phyloP scores from a whole-genome alignment of 2,888 invertebrate species.

The Galerucella calmariensis region DNA sequence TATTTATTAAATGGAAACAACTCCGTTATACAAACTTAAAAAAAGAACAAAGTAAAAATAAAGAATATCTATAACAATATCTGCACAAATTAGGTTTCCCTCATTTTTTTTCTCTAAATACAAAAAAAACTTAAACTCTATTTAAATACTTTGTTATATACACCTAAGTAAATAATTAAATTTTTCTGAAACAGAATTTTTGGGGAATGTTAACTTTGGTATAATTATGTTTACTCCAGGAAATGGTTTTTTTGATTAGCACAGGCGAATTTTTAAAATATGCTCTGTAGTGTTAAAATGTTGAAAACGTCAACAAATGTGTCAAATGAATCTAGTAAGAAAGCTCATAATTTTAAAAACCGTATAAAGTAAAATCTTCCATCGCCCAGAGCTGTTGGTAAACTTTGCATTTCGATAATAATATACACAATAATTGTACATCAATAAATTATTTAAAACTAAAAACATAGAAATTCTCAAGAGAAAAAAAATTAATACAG shows the following conservation, averaged over 20 bases:
- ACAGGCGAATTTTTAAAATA: background rate
- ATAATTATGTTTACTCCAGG: slow-evolving; percentile 63
- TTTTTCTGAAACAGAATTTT: slow-evolving; percentile 63
- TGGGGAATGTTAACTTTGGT: slow-evolving; percentile 83
- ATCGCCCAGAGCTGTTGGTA: slow-evolving; percentile 53
- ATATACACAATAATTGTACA: slow-evolving; percentile 45
- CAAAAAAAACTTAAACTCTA: slow-evolving; percentile 54
- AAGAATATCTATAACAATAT: slow-evolving; percentile 54
- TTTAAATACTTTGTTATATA: slow-evolving; percentile 63
- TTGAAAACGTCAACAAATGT: background rate
- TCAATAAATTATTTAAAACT: slow-evolving; percentile 50
- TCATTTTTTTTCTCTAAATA: slow-evolving; percentile 44
- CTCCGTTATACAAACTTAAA: slow-evolving; percentile 49
- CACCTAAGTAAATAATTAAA: slow-evolving; percentile 60
- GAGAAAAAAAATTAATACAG: slow-evolving; percentile 45
- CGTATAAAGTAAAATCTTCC: background rate
- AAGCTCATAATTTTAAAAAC: background rate
- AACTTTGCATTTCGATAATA: slow-evolving; percentile 51
- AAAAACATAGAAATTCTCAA: slow-evolving; percentile 51
- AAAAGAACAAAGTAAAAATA: slow-evolving; percentile 51
- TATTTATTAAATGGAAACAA: slow-evolving; percentile 13
- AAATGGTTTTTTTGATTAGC: background rate
- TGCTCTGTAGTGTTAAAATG: background rate
- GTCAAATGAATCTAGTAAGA: background rate
- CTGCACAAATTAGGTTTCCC: slow-evolving; percentile 47